A percentile compares a stretch with the other conserved stretches of the same genome.
phyloP scores from a whole-genome alignment of 2,113 vertebrate species.

The Laticauda colubrina region DNA sequence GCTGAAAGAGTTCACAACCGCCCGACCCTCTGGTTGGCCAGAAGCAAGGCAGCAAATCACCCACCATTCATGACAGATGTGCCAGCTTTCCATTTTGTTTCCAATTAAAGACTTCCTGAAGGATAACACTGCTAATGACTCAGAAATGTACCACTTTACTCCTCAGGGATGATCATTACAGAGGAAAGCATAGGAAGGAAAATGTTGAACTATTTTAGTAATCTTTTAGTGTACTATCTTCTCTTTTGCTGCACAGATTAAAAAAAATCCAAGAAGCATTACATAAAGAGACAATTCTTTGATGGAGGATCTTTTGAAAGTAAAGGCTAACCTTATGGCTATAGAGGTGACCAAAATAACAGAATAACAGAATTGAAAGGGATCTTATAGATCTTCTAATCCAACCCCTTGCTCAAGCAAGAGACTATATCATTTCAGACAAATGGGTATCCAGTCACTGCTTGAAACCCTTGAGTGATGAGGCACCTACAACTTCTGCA shows the following conservation, averaged over 20 bases:
- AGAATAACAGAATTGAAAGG: background rate
- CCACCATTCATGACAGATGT: background rate
- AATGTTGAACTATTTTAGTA: accelerated
- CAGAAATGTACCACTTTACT: background rate
- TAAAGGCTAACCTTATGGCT: background rate
- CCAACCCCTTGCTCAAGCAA: background rate
- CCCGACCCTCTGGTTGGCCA: background rate
- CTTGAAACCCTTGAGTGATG: background rate
- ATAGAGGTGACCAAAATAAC: background rate
- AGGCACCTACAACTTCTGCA: background rate
- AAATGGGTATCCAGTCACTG: background rate
- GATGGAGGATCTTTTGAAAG: background rate
- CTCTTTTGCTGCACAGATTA: background rate
- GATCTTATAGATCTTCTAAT: background rate
- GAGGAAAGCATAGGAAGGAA: background rate
- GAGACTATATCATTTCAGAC: background rate
- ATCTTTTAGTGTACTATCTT: background rate
- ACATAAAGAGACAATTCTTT: background rate
- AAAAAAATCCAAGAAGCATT: background rate
- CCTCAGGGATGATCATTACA: background rate
- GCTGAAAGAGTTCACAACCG: background rate
- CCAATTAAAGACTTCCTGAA: background rate
- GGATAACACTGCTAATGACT: background rate
- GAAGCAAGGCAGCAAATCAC: background rate
- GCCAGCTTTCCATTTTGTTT: background rate